Percentiles rank a stretch among this genome's conserved stretches.
phyloP scores from a whole-genome alignment of 2,888 invertebrate genomes.

The Pyralis farinalis region DNA sequence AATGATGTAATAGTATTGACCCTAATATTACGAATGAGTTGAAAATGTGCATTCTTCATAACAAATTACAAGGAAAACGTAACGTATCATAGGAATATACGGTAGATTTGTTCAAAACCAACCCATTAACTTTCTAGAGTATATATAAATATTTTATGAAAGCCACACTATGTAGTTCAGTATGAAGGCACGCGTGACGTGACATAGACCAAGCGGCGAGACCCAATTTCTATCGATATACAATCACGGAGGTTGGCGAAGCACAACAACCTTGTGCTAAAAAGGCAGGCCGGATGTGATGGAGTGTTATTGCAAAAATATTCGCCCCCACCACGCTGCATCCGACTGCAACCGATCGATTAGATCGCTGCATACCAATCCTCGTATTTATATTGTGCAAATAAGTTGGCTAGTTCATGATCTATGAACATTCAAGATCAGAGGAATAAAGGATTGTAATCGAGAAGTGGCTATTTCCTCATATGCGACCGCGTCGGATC shows the following conservation, averaged over 20 bases:
- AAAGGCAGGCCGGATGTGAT: slow-evolving; percentile 38
- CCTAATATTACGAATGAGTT: not conserved
- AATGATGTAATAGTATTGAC: not conserved
- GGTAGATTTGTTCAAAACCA: not conserved
- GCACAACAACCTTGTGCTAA: slow-evolving; percentile 37
- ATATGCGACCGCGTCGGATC: not conserved
- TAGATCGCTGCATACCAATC: slow-evolving; percentile 13
- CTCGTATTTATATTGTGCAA: slow-evolving; percentile 6
- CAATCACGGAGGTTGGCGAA: slow-evolving; percentile 22
- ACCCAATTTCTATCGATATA: slow-evolving; percentile 16
- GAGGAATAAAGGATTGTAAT: slow-evolving; percentile 11
- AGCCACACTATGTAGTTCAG: not conserved
- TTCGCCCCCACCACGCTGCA: slow-evolving; percentile 22
- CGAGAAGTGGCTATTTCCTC: not conserved
- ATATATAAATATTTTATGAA: not conserved
- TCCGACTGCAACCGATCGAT: slow-evolving; percentile 20
- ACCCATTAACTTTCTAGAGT: not conserved
- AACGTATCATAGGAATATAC: too few relatives aligned
- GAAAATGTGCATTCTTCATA: too few relatives aligned
- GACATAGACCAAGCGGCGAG: slow-evolving; percentile 10
- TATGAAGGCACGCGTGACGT: slow-evolving; percentile 3
- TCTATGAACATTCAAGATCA: slow-evolving; percentile 11
- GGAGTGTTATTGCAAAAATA: slow-evolving; percentile 30
- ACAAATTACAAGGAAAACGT: too few relatives aligned
- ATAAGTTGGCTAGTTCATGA: slow-evolving; percentile 14